phyloP scores from a whole-genome alignment of 1,140 invertebrate species.

The Drosophila athabasca region DNA sequence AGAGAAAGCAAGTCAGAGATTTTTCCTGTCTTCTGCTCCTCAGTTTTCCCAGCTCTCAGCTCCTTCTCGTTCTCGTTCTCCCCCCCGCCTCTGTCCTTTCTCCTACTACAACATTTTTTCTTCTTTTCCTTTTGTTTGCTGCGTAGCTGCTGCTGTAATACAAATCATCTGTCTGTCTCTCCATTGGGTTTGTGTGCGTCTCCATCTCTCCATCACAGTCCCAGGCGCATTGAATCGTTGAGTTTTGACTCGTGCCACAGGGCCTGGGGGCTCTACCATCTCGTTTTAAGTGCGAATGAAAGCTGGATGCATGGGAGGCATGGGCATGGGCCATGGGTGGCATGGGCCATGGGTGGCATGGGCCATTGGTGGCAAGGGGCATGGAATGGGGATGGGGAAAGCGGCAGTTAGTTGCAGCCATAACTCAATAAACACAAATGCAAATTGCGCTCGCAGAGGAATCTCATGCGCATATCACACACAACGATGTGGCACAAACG shows the following conservation, averaged over 20 bases:
- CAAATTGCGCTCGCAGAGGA: constrained; percentile 65
- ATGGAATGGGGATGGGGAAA: background rate
- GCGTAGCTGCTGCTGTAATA: constrained; percentile 72
- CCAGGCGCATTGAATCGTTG: constrained; percentile 69
- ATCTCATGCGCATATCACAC: constrained; percentile 50
- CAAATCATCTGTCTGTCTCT: constrained; percentile 64
- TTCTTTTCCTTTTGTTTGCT: constrained; percentile 51
- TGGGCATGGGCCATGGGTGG: constrained; percentile 24
- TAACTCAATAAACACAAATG: constrained; percentile 81
- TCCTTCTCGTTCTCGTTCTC: constrained; percentile 3
- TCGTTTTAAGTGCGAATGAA: constrained; percentile 77
- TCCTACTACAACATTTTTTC: constrained; percentile 6
- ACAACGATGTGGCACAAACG: constrained; percentile 1
- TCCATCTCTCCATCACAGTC: constrained; percentile 21
- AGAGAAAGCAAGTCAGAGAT: constrained; percentile 11
- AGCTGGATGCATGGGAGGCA: constrained; percentile 28
- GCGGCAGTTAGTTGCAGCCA: constrained; percentile 71
- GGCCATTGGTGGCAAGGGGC: constrained; percentile 6
- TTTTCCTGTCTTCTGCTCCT: constrained; percentile 29
- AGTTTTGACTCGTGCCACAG: constrained; percentile 58
- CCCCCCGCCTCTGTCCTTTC: constrained; percentile 23
- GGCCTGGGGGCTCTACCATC: constrained; percentile 9
- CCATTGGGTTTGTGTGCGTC: constrained; percentile 20
- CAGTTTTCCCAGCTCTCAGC: constrained; percentile 5
- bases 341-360: constrained; percentile 10